Evolutionary conservation across 2,888 invertebrate genomes (phyloP), one percentile per base, ranked within the genome.

Genomic region (Cancer borealis): DNA sequence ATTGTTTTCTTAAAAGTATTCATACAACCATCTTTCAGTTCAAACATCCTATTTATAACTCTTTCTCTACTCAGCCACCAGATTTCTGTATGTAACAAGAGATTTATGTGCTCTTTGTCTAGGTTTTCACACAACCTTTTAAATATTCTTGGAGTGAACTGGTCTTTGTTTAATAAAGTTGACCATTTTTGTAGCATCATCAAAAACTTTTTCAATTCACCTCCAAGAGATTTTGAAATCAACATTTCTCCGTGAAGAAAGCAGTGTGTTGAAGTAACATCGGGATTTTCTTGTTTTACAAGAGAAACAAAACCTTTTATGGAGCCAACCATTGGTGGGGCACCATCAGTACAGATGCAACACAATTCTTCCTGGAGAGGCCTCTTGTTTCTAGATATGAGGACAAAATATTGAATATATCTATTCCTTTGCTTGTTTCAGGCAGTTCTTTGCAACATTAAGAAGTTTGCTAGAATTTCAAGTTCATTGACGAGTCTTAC

Each of bases 191-290:
- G 49, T 49, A 49, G 49, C 49, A 49, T 49, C 14, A 14, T 49
- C 10, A 49, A 49, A 39, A 88, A 1, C 46, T 46, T 46, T 88
- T 88, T 88, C 88, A 88, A 14, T 39, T 88, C 46, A 14, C 45
- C 14, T 14, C 45, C 88, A 88, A 88, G 88, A 46, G n/a, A 45
- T 88, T 88, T 88, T 88, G 46, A 88, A 88, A 88, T 39, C 47
- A 88, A 39, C 88, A 30, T 12, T 30, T 45, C 87, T 87, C 66
- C 17, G 66, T 66, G 87, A 30, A 87, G 87, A 30, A 30, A 30
- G 87, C 87, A 87, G 87, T 87, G 87, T 87, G 39, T 26, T 30
- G 30, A 30, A 12, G 46, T 47, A 8, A 39, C 6, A 21, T 47
- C 49, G 3, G 49, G 30, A 45, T 46, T 88, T 39, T 45, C n/a